Percentiles rank a stretch among this genome's conserved stretches.
Conservation (phyloP, 2,113 vertebrate genomes). For the Ceyx melanurus region DNA sequence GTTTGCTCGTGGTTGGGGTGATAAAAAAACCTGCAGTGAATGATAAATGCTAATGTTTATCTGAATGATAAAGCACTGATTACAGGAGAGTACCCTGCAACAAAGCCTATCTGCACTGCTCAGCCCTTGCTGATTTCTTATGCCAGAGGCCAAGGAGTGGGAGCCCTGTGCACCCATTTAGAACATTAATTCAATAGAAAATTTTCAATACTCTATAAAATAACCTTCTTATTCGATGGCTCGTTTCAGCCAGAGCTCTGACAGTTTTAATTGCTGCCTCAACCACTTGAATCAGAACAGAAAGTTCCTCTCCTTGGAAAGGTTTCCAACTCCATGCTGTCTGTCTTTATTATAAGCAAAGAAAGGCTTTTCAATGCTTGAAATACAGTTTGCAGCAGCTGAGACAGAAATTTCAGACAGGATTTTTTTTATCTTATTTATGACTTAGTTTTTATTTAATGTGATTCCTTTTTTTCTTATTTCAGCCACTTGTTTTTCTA, state of each 20-base stretch:
- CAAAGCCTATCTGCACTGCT: not conserved
- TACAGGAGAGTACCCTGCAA: not conserved
- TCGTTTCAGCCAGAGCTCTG: not conserved
- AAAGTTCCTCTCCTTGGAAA: not conserved
- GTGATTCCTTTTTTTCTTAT: not conserved
- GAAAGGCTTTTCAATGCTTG: not conserved
- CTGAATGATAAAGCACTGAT: not conserved
- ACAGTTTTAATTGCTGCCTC: not conserved
- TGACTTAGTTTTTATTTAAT: not conserved
- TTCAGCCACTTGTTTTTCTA: not conserved
- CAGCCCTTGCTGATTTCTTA: not conserved
- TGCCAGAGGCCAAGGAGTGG: not conserved
- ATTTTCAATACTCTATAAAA: not conserved
- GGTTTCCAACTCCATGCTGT: not conserved
- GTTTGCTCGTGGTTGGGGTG: not conserved
- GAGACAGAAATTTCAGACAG: not conserved
- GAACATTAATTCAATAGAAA: not conserved
- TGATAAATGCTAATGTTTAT: not conserved
- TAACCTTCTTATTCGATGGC: not conserved
- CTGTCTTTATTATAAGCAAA: not conserved
- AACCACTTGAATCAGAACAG: not conserved
- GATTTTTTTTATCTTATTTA: not conserved
- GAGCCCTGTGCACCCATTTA: not conserved
- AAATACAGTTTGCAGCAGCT: not conserved
- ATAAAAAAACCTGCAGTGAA: not conserved